Evolutionary conservation across 2,797 vertebrate genomes (phyloP).

Genomic region (Adrianichthys oophorus): DNA sequence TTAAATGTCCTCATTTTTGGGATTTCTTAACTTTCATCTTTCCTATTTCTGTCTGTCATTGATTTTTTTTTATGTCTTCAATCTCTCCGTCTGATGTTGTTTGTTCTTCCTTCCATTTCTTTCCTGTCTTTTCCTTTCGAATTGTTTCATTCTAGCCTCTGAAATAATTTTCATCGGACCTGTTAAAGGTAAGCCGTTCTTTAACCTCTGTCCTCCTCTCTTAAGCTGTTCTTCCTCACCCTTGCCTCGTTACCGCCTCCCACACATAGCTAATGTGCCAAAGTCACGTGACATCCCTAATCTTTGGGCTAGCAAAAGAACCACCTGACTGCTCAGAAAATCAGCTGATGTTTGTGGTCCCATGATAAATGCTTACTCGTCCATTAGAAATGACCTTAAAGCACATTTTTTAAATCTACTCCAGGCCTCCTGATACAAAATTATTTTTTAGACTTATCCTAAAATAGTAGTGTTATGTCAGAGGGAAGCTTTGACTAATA

Average conservation of each 20-base stretch:
- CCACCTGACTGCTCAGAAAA: constrained; percentile 66
- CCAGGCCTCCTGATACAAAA: constrained; percentile 29
- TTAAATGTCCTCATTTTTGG: constrained; percentile 39
- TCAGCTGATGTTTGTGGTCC: constrained; percentile 63
- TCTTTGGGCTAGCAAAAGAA: constrained; percentile 39
- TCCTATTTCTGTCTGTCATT: constrained; percentile 25
- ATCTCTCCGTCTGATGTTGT: constrained; percentile 69
- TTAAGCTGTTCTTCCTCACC: constrained; percentile 63
- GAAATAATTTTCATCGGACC: constrained; percentile 99
- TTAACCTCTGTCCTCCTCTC: constrained; percentile 63
- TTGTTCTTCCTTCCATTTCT: constrained; percentile 38
- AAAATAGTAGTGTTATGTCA: not conserved
- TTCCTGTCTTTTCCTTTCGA: constrained; percentile 52
- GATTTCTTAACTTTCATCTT: constrained; percentile 32
- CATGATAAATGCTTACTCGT: constrained; percentile 54
- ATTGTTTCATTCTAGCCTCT: constrained; percentile 87
- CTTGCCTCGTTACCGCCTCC: constrained; percentile 11
- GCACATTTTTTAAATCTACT: constrained; percentile 26
- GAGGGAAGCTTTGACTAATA: not conserved
- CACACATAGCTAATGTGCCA: constrained; percentile 51
- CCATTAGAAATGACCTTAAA: constrained; percentile 47
- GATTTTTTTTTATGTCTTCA: constrained; percentile 45
- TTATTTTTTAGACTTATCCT: constrained; percentile 17
- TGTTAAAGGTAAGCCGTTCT: constrained; percentile 95
- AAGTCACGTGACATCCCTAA: constrained; percentile 60